These are phyloP conservation scores for Phaonia tiefii DNA, from an alignment of 2,888 invertebrate species.

Conservation along the genomic window DNA sequence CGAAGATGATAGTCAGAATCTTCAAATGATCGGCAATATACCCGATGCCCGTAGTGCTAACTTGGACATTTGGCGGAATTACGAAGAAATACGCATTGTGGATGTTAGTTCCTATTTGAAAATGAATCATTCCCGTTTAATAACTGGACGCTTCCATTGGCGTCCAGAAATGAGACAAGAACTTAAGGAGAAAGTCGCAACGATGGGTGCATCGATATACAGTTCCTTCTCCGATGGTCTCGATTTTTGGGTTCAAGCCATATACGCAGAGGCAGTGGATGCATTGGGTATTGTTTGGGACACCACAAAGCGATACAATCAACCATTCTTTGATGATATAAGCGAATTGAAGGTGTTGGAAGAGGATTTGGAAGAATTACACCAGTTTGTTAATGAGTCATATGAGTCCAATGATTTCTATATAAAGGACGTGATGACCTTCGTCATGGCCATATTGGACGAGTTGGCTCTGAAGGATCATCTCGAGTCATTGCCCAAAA, in stretches of 20 bases:
- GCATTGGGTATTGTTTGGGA: constrained; percentile 87
- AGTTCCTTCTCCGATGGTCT: constrained; percentile 81
- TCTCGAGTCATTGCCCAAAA: constrained; percentile 89
- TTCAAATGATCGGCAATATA: constrained; percentile 88
- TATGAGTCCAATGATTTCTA: constrained; percentile 92
- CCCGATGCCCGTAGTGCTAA: constrained; percentile 89
- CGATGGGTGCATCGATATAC: constrained; percentile 81
- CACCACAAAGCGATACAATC: constrained; percentile 87
- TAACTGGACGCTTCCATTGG: constrained; percentile 91
- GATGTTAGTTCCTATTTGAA: constrained; percentile 90
- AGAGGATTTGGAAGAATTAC: constrained; percentile 83
- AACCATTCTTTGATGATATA: constrained; percentile 87
- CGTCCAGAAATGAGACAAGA: constrained; percentile 87
- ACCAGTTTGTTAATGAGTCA: constrained; percentile 87
- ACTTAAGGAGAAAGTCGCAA: constrained; percentile 81
- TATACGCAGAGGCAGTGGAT: constrained; percentile 86
- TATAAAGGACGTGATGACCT: constrained; percentile 88
- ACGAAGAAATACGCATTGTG: constrained; percentile 88
- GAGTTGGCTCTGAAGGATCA: constrained; percentile 89
- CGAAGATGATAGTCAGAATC: constrained; percentile 84
- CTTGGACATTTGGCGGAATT: constrained; percentile 90
- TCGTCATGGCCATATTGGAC: constrained; percentile 86
- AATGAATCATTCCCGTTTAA: constrained; percentile 90
- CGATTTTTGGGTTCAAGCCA: constrained; percentile 85
- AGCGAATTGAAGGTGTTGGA: constrained; percentile 86